phyloP scores from a whole-genome alignment of 2,113 vertebrate species.

The Colistium nudipinnis region DNA sequence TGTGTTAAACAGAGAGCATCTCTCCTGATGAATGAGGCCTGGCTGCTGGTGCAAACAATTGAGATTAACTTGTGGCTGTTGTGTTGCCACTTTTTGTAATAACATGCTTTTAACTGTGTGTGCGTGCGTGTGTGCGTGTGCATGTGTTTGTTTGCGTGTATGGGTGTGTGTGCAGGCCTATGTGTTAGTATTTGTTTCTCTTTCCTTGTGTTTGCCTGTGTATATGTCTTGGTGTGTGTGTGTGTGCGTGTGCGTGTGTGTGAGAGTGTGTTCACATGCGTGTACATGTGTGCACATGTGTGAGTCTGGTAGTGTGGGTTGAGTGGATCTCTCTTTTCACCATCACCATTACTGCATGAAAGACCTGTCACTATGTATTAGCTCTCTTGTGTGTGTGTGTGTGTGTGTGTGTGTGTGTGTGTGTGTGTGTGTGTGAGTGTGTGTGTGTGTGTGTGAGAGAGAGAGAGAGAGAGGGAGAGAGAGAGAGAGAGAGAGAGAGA shows the following conservation, averaged over 20 bases:
- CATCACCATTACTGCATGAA: slow-evolving; percentile 84
- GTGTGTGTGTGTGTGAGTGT: slow-evolving; percentile 24
- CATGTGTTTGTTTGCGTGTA: not conserved
- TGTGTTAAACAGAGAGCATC: not conserved
- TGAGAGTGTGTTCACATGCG: slow-evolving; percentile 11
- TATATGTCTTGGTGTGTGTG: slow-evolving; percentile 18
- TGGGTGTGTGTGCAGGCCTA: slow-evolving; percentile 17
- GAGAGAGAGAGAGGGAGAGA: slow-evolving; percentile 14
- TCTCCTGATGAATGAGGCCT: slow-evolving; percentile 42
- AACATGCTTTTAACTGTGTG: slow-evolving; percentile 5
- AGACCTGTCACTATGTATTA: slow-evolving; percentile 84
- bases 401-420: slow-evolving; percentile 13
- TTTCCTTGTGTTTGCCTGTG: not conserved
- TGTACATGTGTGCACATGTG: slow-evolving; percentile 11
- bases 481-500: slow-evolving; percentile 21
- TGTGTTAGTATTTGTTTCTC: slow-evolving; percentile 13
- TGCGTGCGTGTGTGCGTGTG: slow-evolving; percentile 18
- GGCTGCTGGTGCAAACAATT: slow-evolving; percentile 51
- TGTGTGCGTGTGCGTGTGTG: slow-evolving; percentile 4
- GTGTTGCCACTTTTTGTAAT: slow-evolving; percentile 39
- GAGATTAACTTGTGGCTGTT: slow-evolving; percentile 37
- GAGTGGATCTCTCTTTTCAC: slow-evolving; percentile 82
- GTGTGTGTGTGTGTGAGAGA: not conserved
- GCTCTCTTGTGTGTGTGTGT: slow-evolving; percentile 54
- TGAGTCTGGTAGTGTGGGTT: slow-evolving; percentile 47